Percentiles rank a stretch among this genome's conserved stretches.
phyloP scores from a whole-genome alignment of 2,888 invertebrate genomes.

The Rambutsinella grinnellia region DNA sequence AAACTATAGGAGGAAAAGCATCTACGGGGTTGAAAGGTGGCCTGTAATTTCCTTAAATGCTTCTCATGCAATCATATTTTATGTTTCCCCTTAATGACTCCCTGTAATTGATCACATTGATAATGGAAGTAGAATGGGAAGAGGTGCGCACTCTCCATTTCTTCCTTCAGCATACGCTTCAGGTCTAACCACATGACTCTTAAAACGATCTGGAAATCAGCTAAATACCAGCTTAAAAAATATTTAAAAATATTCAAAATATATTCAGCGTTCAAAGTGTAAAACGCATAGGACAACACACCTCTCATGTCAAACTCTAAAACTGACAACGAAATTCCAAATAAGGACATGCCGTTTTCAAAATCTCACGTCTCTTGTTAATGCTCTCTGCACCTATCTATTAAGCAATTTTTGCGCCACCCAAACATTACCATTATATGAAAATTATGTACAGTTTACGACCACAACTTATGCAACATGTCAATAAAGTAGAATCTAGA shows the following conservation, averaged over 20 bases:
- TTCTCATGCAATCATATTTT: constrained; percentile 61
- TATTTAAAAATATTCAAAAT: too few species aligned
- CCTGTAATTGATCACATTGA: constrained; percentile 64
- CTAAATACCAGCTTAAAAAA: too few species aligned
- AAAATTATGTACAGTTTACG: neutral
- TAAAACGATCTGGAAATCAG: too few species aligned
- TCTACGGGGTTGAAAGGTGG: constrained; percentile 60
- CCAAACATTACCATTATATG: neutral
- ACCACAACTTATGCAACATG: too few species aligned
- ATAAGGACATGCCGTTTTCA: too few species aligned
- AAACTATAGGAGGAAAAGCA: too few species aligned
- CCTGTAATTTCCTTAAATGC: constrained; percentile 65
- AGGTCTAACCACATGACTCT: too few species aligned
- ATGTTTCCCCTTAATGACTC: constrained; percentile 53
- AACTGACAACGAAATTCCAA: too few species aligned
- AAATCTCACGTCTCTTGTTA: neutral
- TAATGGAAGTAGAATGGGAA: constrained; percentile 47
- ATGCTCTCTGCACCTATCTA: neutral
- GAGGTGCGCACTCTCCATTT: neutral
- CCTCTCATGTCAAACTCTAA: too few species aligned
- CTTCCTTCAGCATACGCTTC: too few species aligned
- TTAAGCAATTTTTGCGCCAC: constrained; percentile 42
- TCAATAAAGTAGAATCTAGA: too few species aligned
- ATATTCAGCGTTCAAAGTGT: too few species aligned
- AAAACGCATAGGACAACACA: neutral